Percentiles rank a stretch among this genome's conserved stretches.
phyloP scores from a whole-genome alignment of 2,797 vertebrate genomes.

The Anguilla marmorata region DNA sequence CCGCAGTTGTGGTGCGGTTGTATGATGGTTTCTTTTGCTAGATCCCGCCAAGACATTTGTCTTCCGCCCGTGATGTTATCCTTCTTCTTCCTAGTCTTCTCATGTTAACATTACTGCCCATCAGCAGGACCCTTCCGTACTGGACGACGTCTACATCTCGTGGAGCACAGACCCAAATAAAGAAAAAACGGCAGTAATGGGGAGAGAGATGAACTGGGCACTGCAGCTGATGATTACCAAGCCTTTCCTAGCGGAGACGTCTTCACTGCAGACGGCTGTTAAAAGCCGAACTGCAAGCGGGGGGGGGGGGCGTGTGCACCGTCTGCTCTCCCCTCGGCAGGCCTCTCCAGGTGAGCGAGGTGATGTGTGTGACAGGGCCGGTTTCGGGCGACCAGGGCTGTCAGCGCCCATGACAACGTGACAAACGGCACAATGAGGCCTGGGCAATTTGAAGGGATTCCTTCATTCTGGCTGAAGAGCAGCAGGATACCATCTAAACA shows the following conservation, averaged over 20 bases:
- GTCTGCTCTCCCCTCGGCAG: not conserved
- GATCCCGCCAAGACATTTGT: too few species aligned
- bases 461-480: not conserved
- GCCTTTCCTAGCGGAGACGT: slow-evolving; percentile 36
- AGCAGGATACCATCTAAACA: not conserved
- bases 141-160: too few species aligned
- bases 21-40: too few species aligned
- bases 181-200: not conserved
- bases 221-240: not conserved
- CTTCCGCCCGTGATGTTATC: too few species aligned
- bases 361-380: not conserved
- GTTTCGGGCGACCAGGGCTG: not conserved
- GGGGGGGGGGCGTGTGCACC: not conserved
- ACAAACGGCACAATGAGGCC: not conserved
- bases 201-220: not conserved
- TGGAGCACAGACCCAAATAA: not conserved
- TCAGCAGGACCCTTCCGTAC: too few species aligned
- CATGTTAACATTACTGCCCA: too few species aligned
- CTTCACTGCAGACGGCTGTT: slow-evolving; percentile 28
- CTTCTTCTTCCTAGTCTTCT: too few species aligned
- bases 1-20: too few species aligned
- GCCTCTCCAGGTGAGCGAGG: not conserved
- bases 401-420: not conserved
- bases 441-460: slow-evolving; percentile 25
- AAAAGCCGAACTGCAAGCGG: not conserved